Conservation (phyloP, 2,797 vertebrate genomes). For the Perodicticus potto region DNA sequence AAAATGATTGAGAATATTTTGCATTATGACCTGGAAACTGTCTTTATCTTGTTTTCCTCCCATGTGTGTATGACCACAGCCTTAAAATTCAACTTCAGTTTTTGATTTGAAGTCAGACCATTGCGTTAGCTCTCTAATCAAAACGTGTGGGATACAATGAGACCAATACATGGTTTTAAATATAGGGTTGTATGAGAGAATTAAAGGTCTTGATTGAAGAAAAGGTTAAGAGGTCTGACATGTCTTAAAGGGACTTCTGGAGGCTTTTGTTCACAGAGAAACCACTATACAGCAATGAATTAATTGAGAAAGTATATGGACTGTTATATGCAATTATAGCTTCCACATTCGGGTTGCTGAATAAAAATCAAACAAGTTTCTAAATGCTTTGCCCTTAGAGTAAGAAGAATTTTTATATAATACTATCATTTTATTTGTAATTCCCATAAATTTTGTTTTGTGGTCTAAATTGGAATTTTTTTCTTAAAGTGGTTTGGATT, state of each 20-base stretch:
- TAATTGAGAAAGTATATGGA: conserved; percentile 50
- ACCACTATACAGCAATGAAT: conserved; percentile 51
- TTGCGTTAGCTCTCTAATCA: conserved; percentile 12
- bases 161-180: conserved; percentile 52
- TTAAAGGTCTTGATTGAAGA: conserved; percentile 59
- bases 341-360: background rate
- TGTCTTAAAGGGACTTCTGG: conserved; percentile 53
- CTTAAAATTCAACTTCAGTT: conserved; percentile 52
- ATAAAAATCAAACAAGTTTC: conserved; percentile 60
- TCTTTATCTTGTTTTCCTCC: conserved; percentile 60
- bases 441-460: conserved; percentile 57
- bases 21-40: conserved; percentile 12
- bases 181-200: conserved; percentile 52
- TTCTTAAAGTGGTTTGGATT: conserved; percentile 47
- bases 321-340: background rate
- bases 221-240: conserved; percentile 62
- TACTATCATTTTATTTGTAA: conserved; percentile 24
- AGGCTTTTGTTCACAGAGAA: conserved; percentile 60
- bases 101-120: conserved; percentile 57
- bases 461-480: background rate
- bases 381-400: conserved; percentile 36
- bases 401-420: conserved; percentile 48
- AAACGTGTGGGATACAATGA: conserved; percentile 13
- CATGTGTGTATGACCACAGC: conserved; percentile 45
- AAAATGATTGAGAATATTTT: conserved; percentile 40